Evolutionary conservation across 2,888 invertebrate genomes (phyloP).

Genomic region (Sarcophaga caerulescens): DNA sequence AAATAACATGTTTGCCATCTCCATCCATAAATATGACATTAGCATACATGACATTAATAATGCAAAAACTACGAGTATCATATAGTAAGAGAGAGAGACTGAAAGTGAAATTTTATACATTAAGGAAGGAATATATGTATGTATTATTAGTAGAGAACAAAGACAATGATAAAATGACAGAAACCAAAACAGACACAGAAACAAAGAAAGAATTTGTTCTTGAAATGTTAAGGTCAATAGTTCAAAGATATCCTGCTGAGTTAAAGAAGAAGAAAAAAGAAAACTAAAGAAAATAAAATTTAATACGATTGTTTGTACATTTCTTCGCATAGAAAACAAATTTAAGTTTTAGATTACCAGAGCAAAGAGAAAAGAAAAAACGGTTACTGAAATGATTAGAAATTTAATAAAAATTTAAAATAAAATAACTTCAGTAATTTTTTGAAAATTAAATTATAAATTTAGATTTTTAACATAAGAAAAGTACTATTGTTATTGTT

Average conservation of each 20-base stretch:
- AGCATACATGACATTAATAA: constrained; percentile 64
- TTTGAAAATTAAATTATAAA: too few species aligned
- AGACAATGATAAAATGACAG: neutral
- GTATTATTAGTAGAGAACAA: neutral
- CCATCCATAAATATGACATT: constrained; percentile 61
- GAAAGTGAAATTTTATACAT: constrained; percentile 18
- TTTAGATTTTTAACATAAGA: too few species aligned
- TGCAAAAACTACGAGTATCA: neutral
- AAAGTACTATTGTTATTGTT: too few species aligned
- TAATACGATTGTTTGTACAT: neutral
- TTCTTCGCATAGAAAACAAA: neutral
- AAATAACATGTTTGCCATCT: neutral
- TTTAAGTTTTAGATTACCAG: neutral
- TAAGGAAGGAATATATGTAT: neutral
- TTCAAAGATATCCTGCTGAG: constrained; percentile 20
- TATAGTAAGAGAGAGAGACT: neutral
- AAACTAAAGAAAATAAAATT: constrained; percentile 16
- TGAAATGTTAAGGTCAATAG: constrained; percentile 54
- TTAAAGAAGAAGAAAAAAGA: neutral
- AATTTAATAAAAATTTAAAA: too few species aligned
- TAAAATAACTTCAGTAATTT: too few species aligned
- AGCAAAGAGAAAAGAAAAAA: neutral
- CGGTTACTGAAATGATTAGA: too few species aligned
- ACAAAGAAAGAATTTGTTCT: neutral
- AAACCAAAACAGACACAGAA: neutral